Percentiles rank a stretch among this genome's conserved stretches.
Conservation (phyloP, 1,140 invertebrate species). For the Oncopodura yosiiana region DNA sequence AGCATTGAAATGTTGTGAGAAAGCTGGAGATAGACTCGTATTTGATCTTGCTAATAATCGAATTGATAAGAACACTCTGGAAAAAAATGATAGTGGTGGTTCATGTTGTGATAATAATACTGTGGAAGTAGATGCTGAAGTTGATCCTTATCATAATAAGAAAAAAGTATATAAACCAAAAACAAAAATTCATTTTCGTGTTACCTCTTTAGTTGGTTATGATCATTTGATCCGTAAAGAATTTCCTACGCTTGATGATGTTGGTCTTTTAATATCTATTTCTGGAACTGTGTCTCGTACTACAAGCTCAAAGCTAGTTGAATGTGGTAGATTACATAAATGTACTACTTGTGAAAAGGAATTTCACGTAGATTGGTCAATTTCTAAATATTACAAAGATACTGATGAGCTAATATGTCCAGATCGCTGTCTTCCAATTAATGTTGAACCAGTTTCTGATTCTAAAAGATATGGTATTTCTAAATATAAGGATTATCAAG, state of each 20-base stretch:
- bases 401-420: conserved; percentile 11
- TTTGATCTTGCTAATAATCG: too few species aligned
- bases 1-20: too few species aligned
- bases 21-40: too few species aligned
- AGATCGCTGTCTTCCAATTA: conserved; percentile 40
- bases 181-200: conserved; percentile 53
- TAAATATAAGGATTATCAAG: conserved; percentile 77
- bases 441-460: conserved; percentile 46
- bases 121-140: not conserved
- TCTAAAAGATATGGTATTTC: conserved; percentile 48
- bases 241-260: conserved; percentile 56
- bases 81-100: too few species aligned
- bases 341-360: conserved; percentile 68
- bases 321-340: conserved; percentile 59
- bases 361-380: conserved; percentile 45
- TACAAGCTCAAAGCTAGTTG: conserved; percentile 63
- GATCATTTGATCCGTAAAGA: conserved; percentile 49
- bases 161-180: conserved; percentile 41
- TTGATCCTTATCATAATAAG: not conserved
- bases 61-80: too few species aligned
- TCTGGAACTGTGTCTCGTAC: conserved; percentile 65
- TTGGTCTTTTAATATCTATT: conserved; percentile 51
- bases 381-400: conserved; percentile 19
- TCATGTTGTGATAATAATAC: too few species aligned
- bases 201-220: conserved; percentile 49